phyloP scores from a whole-genome alignment of 2,113 vertebrate species.

The Callipepla californica region DNA sequence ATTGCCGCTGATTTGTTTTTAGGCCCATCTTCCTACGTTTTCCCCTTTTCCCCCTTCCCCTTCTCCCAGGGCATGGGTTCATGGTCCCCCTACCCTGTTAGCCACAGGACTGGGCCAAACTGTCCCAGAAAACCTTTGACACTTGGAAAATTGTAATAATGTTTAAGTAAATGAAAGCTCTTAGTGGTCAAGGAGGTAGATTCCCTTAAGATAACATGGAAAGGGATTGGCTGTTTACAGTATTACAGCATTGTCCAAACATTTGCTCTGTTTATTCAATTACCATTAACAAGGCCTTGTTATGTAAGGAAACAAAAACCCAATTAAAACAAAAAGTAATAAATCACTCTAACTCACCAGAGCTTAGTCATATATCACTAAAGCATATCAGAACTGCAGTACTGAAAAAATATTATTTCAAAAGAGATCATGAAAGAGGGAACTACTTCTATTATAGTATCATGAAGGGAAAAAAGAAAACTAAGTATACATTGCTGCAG shows the following conservation, averaged over 20 bases:
- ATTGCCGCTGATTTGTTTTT: no score
- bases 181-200: background rate
- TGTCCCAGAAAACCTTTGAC: no score
- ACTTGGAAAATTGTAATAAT: background rate
- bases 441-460: background rate
- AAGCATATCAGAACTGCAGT: background rate
- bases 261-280: background rate
- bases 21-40: no score
- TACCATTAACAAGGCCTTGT: background rate
- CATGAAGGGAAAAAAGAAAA: background rate
- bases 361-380: background rate
- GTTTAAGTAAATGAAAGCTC: background rate
- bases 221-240: background rate
- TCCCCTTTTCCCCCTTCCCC: no score
- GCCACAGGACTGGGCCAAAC: no score
- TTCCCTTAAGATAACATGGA: background rate
- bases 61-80: no score
- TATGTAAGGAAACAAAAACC: background rate
- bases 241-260: background rate
- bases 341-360: background rate
- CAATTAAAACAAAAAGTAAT: background rate
- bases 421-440: background rate
- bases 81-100: no score
- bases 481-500: background rate
- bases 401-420: background rate